Evolutionary conservation across 2,888 invertebrate genomes (phyloP).

Genomic region (Boloria selene): DNA sequence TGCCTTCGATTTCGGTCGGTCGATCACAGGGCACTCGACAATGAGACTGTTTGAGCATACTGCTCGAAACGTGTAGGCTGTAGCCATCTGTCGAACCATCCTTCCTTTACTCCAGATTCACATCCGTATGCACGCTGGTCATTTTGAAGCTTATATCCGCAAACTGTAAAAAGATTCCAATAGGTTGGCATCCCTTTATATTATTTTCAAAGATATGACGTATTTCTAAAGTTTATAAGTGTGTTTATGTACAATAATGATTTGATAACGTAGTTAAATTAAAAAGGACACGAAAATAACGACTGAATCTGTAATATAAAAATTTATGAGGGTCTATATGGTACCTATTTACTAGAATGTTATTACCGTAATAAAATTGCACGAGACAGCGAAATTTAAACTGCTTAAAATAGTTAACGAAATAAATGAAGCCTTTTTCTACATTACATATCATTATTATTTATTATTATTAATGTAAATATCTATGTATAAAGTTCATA

Average conservation of each 20-base stretch:
- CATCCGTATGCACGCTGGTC: conserved; percentile 16
- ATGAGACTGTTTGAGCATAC: conserved; percentile 32
- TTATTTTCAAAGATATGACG: background rate
- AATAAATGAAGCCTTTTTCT: background rate
- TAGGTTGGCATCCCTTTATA: background rate
- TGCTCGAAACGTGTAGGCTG: conserved; percentile 30
- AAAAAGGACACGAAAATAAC: conserved; percentile 41
- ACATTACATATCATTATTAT: too few species aligned
- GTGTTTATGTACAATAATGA: background rate
- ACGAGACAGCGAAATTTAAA: conserved; percentile 33
- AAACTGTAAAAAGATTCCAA: conserved; percentile 38
- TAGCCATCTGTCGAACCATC: conserved; percentile 29
- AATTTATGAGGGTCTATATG: conserved; percentile 50
- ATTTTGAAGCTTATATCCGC: conserved; percentile 19
- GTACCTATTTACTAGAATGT: conserved; percentile 52
- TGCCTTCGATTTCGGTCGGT: conserved; percentile 39
- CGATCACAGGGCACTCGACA: conserved; percentile 37
- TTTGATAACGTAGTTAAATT: conserved; percentile 11
- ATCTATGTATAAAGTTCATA: too few species aligned
- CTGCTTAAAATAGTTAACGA: background rate
- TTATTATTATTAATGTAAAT: too few species aligned
- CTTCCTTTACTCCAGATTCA: conserved; percentile 32
- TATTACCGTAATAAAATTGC: conserved; percentile 57
- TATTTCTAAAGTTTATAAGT: background rate
- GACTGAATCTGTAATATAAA: conserved; percentile 48